These are phyloP conservation scores for Acrobasis repandana DNA, from an alignment of 2,888 invertebrate genomes.

Conservation along the genomic window DNA sequence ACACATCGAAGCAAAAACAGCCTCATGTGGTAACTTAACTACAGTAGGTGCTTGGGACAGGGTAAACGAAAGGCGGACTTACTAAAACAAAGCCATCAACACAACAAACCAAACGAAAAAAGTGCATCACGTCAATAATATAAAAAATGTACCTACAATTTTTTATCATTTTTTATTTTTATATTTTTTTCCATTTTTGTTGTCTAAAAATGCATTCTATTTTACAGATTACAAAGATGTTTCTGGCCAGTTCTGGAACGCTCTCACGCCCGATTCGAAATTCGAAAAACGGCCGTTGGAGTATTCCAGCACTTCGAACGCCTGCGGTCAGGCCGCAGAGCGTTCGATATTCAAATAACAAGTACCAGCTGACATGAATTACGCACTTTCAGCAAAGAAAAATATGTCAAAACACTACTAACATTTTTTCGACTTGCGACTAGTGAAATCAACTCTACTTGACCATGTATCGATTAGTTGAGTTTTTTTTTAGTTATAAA, in stretches of 20 bases:
- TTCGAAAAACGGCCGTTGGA: conserved; percentile 55
- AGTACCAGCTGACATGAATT: conserved; percentile 82
- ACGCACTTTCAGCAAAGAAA: conserved; percentile 84
- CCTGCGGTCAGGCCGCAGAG: conserved; percentile 35
- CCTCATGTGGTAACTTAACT: conserved; percentile 41
- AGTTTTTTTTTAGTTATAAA: conserved; percentile 64
- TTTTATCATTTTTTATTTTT: conserved; percentile 60
- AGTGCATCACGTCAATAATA: conserved; percentile 77
- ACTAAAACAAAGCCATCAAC: conserved; percentile 78
- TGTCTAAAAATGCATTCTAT: conserved; percentile 74
- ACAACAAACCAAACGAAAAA: conserved; percentile 70
- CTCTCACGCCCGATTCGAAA: conserved; percentile 55
- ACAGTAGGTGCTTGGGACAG: conserved; percentile 67
- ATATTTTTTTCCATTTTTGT: conserved; percentile 54
- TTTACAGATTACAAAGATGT: conserved; percentile 67
- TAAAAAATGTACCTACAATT: conserved; percentile 65
- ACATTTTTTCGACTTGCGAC: conserved; percentile 82
- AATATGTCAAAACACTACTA: conserved; percentile 84
- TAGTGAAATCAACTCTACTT: conserved; percentile 84
- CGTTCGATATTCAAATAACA: conserved; percentile 61
- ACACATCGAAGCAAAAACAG: conserved; percentile 30
- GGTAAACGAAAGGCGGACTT: conserved; percentile 60
- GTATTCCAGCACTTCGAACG: conserved; percentile 64
- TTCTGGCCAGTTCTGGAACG: conserved; percentile 62
- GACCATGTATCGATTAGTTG: conserved; percentile 78